Base-by-base conservation (phyloP, 2,888 invertebrate species). In the Drosophila paranaensis region DNA sequence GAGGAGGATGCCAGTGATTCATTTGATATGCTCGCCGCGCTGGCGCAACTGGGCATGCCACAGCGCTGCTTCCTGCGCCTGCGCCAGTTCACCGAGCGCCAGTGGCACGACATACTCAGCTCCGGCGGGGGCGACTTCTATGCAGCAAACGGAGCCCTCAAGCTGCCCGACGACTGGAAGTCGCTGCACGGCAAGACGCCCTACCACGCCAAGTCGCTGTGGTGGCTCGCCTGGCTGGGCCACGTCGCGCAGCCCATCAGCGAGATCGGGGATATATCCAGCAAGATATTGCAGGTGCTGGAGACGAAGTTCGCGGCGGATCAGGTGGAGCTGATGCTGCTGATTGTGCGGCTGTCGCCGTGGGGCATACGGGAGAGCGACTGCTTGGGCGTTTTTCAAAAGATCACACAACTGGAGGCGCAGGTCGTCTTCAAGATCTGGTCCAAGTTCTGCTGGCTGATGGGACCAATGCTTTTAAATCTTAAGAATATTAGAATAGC, bases 341-440 rank as follows among this genome's bases (percentile, higher is more conserved):
- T 96, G 3, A 94, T 97, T 70, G 93, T 97, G 66, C 95, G 96
- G 0, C 95, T 96, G 4, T 95, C 97, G 9, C 94, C 96, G 61
- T 95, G 96, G 90, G 97, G 97, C 3, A 93, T 97, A 51, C 95
- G 96, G 25, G 96, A 97, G 89, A 96, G 96, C 6, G 97, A 98
- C 93, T 95, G 92, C 70, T 68, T 92, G 69, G 90, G 90, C 61
- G 91, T 92, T 45, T 91, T 92, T 65, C 91, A 88, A 56, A 91
- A 91, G 74, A 85, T 90, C 42, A 84, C 90, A 42, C 88, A 92
- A 80, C 66, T 89, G 75, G 92, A 91, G 78, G 90, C 89, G 82
- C 88, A 88, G 79, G 89, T 79, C 87, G 90, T 91, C 82, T 91
- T 91, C 72, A 90, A 85, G 77, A 76, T 92, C 62, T 93, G 93